These are phyloP conservation scores for Rhabditophanes sp. DNA, from an alignment of 2,888 invertebrate genomes.

Conservation along the genomic window DNA sequence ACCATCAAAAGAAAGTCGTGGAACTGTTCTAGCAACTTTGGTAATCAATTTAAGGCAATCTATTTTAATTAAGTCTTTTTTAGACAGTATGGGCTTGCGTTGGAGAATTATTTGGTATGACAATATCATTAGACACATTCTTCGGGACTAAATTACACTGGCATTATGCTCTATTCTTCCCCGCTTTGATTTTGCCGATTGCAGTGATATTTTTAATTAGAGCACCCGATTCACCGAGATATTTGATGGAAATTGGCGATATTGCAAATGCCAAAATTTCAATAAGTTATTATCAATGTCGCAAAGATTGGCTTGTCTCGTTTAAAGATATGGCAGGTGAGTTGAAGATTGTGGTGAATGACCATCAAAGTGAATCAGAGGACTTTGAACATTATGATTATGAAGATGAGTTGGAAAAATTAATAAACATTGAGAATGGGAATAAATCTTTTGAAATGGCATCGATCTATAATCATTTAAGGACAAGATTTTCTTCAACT, in stretches of 20 bases:
- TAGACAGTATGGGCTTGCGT: conserved; percentile 38
- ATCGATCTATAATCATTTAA: background rate
- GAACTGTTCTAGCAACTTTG: conserved; percentile 25
- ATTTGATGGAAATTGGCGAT: conserved; percentile 18
- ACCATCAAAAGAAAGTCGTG: conserved; percentile 22
- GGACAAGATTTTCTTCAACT: conserved; percentile 1
- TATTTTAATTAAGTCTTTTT: conserved; percentile 11
- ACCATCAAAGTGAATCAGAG: no score
- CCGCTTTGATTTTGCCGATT: conserved; percentile 19
- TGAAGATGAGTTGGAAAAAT: conserved; percentile 1
- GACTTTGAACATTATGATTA: conserved; percentile 8
- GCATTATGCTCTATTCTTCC: conserved; percentile 27
- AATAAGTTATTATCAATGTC: conserved; percentile 8
- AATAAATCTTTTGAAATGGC: background rate
- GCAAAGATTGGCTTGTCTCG: conserved; percentile 16
- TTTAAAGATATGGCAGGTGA: conserved; percentile 9
- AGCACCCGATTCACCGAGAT: conserved; percentile 32
- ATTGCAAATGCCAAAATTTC: conserved; percentile 14
- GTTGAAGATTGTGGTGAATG: no score
- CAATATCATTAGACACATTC: conserved; percentile 21
- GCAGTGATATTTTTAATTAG: conserved; percentile 16
- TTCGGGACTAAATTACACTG: conserved; percentile 19
- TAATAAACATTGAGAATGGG: conserved; percentile 1
- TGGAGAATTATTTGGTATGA: conserved; percentile 30
- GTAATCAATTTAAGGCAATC: conserved; percentile 13